A percentile compares a stretch with the other conserved stretches of the same genome.
Evolutionary conservation across 1,140 invertebrate genomes (phyloP).

Genomic region (Cepaea nemoralis): DNA sequence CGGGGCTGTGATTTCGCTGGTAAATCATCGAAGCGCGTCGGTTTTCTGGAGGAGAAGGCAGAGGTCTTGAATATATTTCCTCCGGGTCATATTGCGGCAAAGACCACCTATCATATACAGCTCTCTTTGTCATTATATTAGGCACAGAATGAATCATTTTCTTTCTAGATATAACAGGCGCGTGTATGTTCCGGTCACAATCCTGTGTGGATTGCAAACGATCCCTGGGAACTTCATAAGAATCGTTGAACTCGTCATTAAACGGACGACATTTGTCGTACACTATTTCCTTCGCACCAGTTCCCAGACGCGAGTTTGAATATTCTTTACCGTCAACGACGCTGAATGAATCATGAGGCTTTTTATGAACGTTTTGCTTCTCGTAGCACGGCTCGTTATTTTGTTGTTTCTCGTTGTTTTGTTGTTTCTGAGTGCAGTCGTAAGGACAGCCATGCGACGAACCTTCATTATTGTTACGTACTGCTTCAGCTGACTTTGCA

Average conservation of each 20-base stretch:
- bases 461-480: neutral
- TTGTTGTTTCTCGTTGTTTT: neutral
- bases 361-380: neutral
- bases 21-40: too few relatives aligned
- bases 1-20: neutral
- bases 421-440: neutral
- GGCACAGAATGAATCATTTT: neutral
- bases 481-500: neutral
- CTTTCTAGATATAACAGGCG: neutral
- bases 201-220: neutral
- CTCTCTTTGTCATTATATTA: neutral
- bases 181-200: neutral
- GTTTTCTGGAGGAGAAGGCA: neutral
- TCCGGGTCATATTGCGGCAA: neutral
- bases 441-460: neutral
- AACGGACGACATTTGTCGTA: neutral
- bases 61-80: neutral
- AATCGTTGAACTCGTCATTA: neutral
- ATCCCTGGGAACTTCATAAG: conserved; percentile 3
- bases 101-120: neutral
- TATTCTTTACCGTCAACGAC: neutral
- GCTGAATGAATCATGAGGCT: neutral
- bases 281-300: neutral
- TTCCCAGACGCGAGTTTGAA: neutral
- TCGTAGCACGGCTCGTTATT: too few relatives aligned